Evolutionary conservation across 2,113 vertebrate species (phyloP), one percentile per base, ranked within the genome.

Genomic region (Chlorodrepanis virens): DNA sequence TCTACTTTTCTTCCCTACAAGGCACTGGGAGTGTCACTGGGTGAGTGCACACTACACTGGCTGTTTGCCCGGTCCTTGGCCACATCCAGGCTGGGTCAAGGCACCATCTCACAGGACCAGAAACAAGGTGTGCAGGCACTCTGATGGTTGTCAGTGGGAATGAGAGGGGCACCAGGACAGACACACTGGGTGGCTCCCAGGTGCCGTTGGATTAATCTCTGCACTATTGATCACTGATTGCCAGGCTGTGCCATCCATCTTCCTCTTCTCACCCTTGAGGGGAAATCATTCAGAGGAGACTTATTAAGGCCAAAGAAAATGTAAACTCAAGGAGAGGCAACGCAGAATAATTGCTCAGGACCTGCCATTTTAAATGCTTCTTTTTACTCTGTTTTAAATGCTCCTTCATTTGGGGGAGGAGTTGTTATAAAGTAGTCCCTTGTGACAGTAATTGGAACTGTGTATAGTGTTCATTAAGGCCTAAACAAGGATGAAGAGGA

Each of bases 401-500:
- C 12, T 70, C 28, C 64, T 57, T 60, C 31, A 63, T 72, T 90
- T 94, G 71, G 2, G 21, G 24, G 18, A 37, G 42, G 75, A 54
- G 65, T 31, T n/a, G 54, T 54, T 93, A 89, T 63, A 87, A 87
- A 89, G 50, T 17, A 29, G 59, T 67, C 80, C 59, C 61, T 29
- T 67, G 82, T 57, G 25, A 24, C 89, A 80, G 35, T 91, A 67
- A 94, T 37, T 87, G 45, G 91, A 91, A 20, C 25, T 47, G 45
- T 6, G 0, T n/a, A 44, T 9, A 52, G 50, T 29, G 40, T 11
- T 95, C 56, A 90, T 94, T 91, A 93, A 25, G 64, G 28, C 37
- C 71, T 81, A 96, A 97, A 95, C 77, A 70, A 96, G 76, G 54
- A 91, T 40, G 93, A 94, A 95, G 69, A 94, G 86, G 40, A 82